phyloP scores from a whole-genome alignment of 2,888 invertebrate species.

The Alentia gelatinosa region DNA sequence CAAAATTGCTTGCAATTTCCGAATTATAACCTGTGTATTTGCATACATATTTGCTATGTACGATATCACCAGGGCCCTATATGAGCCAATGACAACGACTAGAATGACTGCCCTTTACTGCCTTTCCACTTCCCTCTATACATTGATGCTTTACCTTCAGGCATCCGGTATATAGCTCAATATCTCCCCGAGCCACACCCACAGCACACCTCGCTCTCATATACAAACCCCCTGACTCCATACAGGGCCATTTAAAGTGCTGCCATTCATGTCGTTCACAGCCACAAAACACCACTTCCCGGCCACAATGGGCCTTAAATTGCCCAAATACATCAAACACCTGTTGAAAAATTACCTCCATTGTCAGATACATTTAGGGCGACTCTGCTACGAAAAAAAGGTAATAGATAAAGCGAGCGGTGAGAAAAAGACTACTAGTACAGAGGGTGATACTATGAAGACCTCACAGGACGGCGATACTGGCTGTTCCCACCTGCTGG shows the following conservation, averaged over 20 bases:
- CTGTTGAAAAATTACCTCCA: neutral
- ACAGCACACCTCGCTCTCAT: too few species aligned
- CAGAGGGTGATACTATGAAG: neutral
- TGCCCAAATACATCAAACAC: slow-evolving; percentile 10
- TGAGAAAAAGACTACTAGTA: neutral
- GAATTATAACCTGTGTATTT: too few species aligned
- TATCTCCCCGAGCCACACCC: too few species aligned
- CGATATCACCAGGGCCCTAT: too few species aligned
- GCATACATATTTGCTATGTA: too few species aligned
- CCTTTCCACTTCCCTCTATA: too few species aligned
- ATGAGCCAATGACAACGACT: too few species aligned
- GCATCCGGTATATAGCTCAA: too few species aligned
- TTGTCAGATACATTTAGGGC: neutral
- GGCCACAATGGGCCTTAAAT: neutral
- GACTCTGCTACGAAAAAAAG: neutral
- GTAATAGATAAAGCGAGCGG: neutral
- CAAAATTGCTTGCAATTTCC: too few species aligned
- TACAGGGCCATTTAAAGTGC: neutral
- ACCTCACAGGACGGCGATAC: neutral
- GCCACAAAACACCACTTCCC: neutral
- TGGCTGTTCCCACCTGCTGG: neutral
- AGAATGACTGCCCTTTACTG: too few species aligned
- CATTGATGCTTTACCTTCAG: too few species aligned
- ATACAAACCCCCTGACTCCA: too few species aligned
- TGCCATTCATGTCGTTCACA: neutral